Conservation (phyloP, 2,113 vertebrate genomes). For the Tauraco erythrolophus region DNA sequence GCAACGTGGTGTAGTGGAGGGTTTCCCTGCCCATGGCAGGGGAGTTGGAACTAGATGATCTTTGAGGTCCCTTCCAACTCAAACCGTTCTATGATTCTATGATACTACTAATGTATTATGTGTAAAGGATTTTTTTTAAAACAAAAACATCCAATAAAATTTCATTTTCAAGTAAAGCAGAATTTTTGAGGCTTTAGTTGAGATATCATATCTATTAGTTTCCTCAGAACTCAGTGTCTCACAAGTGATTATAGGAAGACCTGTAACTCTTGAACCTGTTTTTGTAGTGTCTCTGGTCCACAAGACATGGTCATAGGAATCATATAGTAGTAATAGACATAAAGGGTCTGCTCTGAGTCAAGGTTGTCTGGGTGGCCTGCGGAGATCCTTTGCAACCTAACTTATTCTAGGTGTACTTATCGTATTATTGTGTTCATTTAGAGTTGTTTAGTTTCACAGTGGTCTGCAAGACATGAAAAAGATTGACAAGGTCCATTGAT, state of each 20-base stretch:
- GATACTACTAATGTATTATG: neutral
- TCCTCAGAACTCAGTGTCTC: neutral
- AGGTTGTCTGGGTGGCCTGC: neutral
- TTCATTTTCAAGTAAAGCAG: neutral
- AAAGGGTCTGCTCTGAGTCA: neutral
- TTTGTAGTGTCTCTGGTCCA: neutral
- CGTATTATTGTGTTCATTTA: neutral
- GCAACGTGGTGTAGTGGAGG: too few species aligned
- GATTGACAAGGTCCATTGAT: neutral
- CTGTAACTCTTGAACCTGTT: neutral
- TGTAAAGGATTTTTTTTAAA: neutral
- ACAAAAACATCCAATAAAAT: neutral
- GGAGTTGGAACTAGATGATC: too few species aligned
- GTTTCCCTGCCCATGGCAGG: too few species aligned
- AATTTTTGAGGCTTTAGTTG: neutral
- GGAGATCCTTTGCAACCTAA: too few species aligned
- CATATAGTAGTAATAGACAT: neutral
- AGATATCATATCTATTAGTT: neutral
- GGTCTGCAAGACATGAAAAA: neutral
- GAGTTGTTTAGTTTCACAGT: neutral
- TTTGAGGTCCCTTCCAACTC: too few species aligned
- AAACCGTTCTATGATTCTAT: too few species aligned
- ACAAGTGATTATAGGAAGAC: neutral
- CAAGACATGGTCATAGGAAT: neutral
- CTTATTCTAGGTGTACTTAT: neutral